These are phyloP conservation scores for Psilopogon haemacephalus DNA, from an alignment of 2,113 vertebrate genomes.

Conservation along the genomic window DNA sequence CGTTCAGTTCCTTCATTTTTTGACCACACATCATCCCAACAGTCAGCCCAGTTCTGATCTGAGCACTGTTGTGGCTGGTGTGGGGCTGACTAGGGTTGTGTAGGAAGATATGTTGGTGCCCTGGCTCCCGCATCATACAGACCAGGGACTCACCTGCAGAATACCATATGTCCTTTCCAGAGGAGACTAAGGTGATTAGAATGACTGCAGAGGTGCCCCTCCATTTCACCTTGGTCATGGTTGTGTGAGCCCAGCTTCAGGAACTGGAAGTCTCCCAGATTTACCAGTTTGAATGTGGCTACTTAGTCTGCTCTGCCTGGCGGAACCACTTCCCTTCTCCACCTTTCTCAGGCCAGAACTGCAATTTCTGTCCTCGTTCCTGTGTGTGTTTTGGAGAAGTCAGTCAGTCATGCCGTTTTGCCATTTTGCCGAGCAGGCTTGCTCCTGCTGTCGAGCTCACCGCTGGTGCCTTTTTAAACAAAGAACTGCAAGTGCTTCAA, in stretches of 20 bases:
- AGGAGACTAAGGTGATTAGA: background rate
- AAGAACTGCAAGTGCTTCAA: background rate
- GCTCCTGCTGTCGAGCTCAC: background rate
- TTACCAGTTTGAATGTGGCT: background rate
- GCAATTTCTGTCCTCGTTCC: background rate
- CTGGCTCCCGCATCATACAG: background rate
- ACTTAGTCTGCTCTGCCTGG: background rate
- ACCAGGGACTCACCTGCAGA: background rate
- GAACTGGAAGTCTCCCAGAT: background rate
- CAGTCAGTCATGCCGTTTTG: background rate
- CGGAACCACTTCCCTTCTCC: background rate
- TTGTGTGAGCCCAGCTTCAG: background rate
- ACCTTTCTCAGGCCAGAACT: background rate
- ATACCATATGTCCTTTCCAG: background rate
- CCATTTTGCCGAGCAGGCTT: background rate
- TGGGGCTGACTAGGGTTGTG: rapidly evolving
- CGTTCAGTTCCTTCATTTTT: background rate
- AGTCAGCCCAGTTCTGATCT: background rate
- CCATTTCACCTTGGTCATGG: background rate
- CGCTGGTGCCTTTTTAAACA: background rate
- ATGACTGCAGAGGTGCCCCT: background rate
- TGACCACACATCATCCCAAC: background rate
- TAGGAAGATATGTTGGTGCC: background rate
- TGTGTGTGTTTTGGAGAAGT: background rate
- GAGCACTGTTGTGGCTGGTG: background rate